phyloP scores from a whole-genome alignment of 35 echinoderm and acorn worm genomes.

The Stichopus chloronotus region DNA sequence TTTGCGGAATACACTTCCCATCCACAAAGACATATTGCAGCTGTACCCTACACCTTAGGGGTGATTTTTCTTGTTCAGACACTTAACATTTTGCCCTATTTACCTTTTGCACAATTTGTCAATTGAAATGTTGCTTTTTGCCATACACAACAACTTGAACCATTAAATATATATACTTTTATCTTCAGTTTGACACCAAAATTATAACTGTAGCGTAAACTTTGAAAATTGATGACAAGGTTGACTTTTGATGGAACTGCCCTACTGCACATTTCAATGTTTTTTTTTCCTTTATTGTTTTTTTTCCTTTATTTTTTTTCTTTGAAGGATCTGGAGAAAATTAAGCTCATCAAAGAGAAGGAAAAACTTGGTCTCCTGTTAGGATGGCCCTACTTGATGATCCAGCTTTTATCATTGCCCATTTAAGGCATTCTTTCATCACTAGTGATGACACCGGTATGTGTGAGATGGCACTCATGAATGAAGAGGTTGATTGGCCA shows the following conservation, averaged over 20 bases:
- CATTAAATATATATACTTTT: too few species aligned
- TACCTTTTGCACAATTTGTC: too few species aligned
- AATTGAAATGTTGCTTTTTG: too few species aligned
- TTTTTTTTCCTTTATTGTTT: too few species aligned
- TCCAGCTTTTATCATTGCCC: conserved; percentile 95
- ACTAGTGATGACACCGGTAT: conserved; percentile 99
- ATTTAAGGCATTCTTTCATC: conserved; percentile 93
- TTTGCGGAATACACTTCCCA: conserved; percentile 8
- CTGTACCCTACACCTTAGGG: background rate
- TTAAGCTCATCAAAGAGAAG: background rate
- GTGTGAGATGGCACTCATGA: conserved; percentile 99
- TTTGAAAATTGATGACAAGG: too few species aligned
- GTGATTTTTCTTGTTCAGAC: conserved; percentile 2
- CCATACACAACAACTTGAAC: too few species aligned
- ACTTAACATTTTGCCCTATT: background rate
- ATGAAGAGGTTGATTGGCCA: conserved; percentile 91
- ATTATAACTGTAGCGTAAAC: too few species aligned
- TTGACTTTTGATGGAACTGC: too few species aligned
- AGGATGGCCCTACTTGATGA: conserved; percentile 95
- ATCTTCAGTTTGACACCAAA: too few species aligned
- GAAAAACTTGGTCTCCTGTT: background rate
- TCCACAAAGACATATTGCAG: background rate
- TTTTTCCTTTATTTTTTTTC: too few species aligned
- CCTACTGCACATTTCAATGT: too few species aligned
- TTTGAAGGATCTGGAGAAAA: background rate